Evolutionary conservation across 64 coral and sea anemone genomes (phyloP).

Genomic region (Stylophora pistillata): DNA sequence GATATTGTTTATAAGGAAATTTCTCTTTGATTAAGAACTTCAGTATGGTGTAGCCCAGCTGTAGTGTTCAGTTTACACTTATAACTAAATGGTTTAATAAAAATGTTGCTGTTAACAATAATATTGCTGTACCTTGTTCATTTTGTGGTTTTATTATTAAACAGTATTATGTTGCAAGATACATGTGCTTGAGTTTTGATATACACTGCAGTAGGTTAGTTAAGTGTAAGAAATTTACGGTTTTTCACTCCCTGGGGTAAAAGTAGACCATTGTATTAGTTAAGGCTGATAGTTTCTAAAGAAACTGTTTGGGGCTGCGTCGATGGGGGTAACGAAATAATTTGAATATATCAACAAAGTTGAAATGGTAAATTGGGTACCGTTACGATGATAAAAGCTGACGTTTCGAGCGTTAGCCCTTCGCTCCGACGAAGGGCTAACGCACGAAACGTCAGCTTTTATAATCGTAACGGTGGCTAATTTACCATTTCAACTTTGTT

Average conservation of each 20-base stretch:
- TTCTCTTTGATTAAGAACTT: constrained; percentile 11
- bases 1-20: constrained; percentile 18
- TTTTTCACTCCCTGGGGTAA: not conserved
- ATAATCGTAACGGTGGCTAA: no score
- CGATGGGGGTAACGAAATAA: no score
- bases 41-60: constrained; percentile 13
- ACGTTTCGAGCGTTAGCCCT: no score
- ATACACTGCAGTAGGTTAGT: not conserved
- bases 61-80: constrained; percentile 25
- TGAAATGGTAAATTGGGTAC: no score
- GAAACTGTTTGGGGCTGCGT: no score
- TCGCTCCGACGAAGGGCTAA: no score
- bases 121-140: constrained; percentile 14
- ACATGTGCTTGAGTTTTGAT: constrained; percentile 7
- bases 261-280: constrained; percentile 11
- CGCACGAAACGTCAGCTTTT: no score
- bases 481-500: no score
- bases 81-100: constrained; percentile 26
- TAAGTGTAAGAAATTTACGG: constrained; percentile 13
- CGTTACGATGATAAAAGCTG: no score
- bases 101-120: constrained; percentile 25
- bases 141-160: constrained; percentile 16
- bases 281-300: no score
- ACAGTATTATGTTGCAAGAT: constrained; percentile 16
- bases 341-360: no score